Evolutionary conservation across 2,888 invertebrate species (phyloP).

Genomic region (Agrotis ipsilon): DNA sequence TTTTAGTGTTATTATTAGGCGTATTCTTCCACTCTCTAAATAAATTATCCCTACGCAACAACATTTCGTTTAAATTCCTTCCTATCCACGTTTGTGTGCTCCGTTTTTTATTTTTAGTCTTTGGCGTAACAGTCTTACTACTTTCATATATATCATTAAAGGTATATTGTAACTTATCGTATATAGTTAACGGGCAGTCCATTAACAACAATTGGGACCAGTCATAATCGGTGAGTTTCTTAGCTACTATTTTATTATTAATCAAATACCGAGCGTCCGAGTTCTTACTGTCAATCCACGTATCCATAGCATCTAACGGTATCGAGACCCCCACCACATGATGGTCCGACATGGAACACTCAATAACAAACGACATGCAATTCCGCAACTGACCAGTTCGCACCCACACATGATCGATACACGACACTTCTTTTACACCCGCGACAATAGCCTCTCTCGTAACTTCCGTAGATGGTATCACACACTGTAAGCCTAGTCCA

Average conservation of each 20-base stretch:
- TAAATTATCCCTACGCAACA: constrained; percentile 9
- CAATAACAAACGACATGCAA: constrained; percentile 13
- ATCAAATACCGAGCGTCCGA: constrained; percentile 27
- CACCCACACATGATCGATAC: constrained; percentile 32
- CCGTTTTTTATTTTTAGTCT: not conserved
- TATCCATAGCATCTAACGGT: not conserved
- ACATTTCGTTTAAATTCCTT: not conserved
- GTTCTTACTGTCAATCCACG: not conserved
- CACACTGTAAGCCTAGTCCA: constrained; percentile 25
- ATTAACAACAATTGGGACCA: constrained; percentile 26
- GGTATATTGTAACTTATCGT: constrained; percentile 8
- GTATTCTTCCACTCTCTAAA: constrained; percentile 7
- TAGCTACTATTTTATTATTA: constrained; percentile 14
- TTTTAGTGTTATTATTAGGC: constrained; percentile 11
- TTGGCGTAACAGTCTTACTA: constrained; percentile 3
- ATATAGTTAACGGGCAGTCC: constrained; percentile 4
- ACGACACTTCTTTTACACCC: constrained; percentile 22
- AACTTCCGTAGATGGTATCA: constrained; percentile 23
- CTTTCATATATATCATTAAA: constrained; percentile 9
- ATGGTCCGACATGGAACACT: constrained; percentile 31
- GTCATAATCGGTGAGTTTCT: constrained; percentile 16
- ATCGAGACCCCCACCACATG: constrained; percentile 20
- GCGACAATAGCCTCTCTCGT: constrained; percentile 36
- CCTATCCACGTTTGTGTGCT: constrained; percentile 5
- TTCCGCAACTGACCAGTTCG: constrained; percentile 14